A percentile compares a stretch with the other conserved stretches of the same genome.
Conservation (phyloP, 2,113 vertebrate genomes). For the Phalacrocorax aristotelis region DNA sequence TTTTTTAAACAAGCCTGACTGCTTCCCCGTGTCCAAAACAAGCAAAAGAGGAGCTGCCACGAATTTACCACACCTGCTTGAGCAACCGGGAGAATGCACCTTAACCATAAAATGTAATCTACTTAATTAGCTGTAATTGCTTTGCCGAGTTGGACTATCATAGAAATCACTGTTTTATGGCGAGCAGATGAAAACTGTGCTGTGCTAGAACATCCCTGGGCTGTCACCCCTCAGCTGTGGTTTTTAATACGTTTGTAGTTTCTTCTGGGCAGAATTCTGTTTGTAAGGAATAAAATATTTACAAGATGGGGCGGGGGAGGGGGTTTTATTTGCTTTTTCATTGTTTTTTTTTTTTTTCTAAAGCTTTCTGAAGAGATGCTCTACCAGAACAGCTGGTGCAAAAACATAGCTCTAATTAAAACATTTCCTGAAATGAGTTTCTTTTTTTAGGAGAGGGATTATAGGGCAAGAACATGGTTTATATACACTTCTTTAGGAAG, state of each 20-base stretch:
- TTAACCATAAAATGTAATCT: background rate
- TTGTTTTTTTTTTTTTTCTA: background rate
- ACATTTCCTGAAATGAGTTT: background rate
- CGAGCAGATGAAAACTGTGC: background rate
- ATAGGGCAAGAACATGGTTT: background rate
- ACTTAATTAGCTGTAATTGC: conserved; percentile 18
- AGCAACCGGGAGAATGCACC: background rate
- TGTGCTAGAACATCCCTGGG: background rate
- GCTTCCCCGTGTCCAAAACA: background rate
- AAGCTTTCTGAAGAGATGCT: background rate
- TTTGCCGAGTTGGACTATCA: background rate
- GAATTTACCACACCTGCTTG: background rate
- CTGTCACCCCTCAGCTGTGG: background rate
- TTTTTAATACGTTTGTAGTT: background rate
- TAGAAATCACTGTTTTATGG: background rate
- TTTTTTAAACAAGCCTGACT: background rate
- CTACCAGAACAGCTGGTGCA: background rate
- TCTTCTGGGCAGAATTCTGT: background rate
- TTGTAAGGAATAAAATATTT: background rate
- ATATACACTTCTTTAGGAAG: background rate
- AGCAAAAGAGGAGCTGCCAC: background rate
- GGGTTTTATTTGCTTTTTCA: background rate
- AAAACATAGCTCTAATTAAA: background rate
- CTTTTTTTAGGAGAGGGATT: background rate
- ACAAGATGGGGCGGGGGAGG: background rate